A percentile compares a stretch with the other conserved stretches of the same genome.
These are phyloP conservation scores for Pantherophis vulpinus DNA, from an alignment of 2,797 vertebrate genomes.

Conservation along the genomic window DNA sequence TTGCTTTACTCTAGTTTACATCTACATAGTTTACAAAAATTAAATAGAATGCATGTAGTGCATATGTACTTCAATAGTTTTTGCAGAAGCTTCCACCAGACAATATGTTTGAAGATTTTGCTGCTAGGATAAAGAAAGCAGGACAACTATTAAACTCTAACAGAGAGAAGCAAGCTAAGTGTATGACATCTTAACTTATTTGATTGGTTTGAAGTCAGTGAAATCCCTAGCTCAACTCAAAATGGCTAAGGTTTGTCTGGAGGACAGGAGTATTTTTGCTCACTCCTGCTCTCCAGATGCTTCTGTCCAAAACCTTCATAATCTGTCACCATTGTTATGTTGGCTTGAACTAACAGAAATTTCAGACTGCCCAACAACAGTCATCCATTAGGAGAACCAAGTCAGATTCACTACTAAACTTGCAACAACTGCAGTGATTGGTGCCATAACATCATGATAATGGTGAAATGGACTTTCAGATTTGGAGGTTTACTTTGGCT, in stretches of 20 bases:
- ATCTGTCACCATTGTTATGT: neutral
- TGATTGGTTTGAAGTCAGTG: neutral
- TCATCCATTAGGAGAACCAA: neutral
- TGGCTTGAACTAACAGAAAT: neutral
- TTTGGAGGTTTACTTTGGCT: neutral
- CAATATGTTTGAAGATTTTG: neutral
- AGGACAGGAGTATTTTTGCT: neutral
- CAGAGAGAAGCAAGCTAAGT: neutral
- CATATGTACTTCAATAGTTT: neutral
- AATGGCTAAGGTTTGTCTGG: neutral
- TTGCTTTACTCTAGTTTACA: neutral
- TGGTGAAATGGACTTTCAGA: neutral
- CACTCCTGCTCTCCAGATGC: neutral
- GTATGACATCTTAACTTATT: neutral
- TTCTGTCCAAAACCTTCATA: neutral
- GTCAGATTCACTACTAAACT: neutral
- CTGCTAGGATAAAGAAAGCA: neutral
- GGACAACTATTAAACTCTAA: neutral
- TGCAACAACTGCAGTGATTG: neutral
- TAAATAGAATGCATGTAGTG: neutral
- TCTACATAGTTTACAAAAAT: neutral
- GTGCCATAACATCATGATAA: neutral
- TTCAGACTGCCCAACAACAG: neutral
- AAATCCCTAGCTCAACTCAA: neutral
- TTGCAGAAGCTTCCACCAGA: neutral